Conservation (phyloP, 2,888 invertebrate species). For the Gari tellinella region DNA sequence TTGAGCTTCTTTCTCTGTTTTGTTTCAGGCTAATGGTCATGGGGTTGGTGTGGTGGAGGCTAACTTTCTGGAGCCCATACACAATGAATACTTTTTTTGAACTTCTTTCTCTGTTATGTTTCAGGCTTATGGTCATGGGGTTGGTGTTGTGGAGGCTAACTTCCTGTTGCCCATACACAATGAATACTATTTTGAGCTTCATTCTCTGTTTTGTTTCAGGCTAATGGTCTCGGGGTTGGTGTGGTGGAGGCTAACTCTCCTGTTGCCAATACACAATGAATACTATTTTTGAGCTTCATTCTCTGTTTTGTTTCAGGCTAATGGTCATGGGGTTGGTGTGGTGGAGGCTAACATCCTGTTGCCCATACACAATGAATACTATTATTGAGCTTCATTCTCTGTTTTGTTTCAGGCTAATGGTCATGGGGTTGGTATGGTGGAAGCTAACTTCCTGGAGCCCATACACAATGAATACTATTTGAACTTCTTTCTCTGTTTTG, state of each 20-base stretch:
- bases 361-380: conserved; percentile 82
- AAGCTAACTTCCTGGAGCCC: conserved; percentile 79
- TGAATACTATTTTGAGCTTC: conserved; percentile 83
- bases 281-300: too few species aligned
- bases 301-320: conserved; percentile 62
- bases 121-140: conserved; percentile 76
- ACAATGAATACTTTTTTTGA: conserved; percentile 84
- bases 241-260: too few species aligned
- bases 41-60: conserved; percentile 81
- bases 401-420: too few species aligned
- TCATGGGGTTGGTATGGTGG: conserved; percentile 81
- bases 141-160: conserved; percentile 80
- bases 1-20: too few species aligned
- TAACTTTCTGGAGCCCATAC: conserved; percentile 80
- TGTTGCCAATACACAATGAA: too few species aligned
- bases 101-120: too few species aligned
- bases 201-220: conserved; percentile 63
- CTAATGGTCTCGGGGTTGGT: conserved; percentile 78
- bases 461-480: conserved; percentile 83
- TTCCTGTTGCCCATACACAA: conserved; percentile 81
- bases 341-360: conserved; percentile 79
- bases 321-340: conserved; percentile 79
- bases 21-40: conserved; percentile 69
- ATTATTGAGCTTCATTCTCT: too few species aligned
- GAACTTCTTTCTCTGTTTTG: too few species aligned